Evolutionary conservation across 2,797 vertebrate genomes (phyloP), one percentile per base, ranked within the genome.

Genomic region (Scolopax rusticola): DNA sequence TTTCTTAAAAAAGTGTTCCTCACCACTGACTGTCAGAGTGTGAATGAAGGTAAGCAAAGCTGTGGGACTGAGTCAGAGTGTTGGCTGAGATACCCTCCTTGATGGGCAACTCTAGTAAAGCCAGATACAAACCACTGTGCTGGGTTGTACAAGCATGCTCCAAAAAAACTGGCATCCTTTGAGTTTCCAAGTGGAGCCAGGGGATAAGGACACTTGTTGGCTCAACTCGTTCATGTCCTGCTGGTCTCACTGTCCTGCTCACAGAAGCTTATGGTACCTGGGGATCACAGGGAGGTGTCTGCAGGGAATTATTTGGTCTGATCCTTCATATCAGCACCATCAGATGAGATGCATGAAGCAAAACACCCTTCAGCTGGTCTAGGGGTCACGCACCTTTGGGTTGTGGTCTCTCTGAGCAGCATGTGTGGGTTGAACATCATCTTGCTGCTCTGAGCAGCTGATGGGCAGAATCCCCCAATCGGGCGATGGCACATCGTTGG

Each of bases 301-400:
- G n/a, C 32, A 64, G 41, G 59, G 48, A 43, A 32, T 47, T 0
- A 0, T 41, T 48, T 59, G 43, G 16, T 24, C 57, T n/a, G 27
- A n/a, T 48, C 48, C 30, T 56, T 64, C 12, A 1, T 40, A 19
- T 21, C 36, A 41, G 50, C 40, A 18, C 48, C 28, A 2, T n/a
- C 13, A 16, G 32, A 67, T 68, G 54, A 54, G 48, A 6, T 28
- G 17, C 3, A 1, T 48, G 59, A 64, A 68, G 32, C 43, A 41
- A 33, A 80, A 36, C 28, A 17, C 24, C 14, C 2, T 0, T 48
- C n/a, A 43, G 54, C 7, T 21, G 25, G 7, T 20, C 25, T 48
- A 3, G 2, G 0, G 24, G 33, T 41, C 38, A 3, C 2, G 15
- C 4, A 1, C 15, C 4, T 8, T 8, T 11, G 23, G 50, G 45